phyloP scores from a whole-genome alignment of 2,888 invertebrate species.

The Mythimna lalbum region DNA sequence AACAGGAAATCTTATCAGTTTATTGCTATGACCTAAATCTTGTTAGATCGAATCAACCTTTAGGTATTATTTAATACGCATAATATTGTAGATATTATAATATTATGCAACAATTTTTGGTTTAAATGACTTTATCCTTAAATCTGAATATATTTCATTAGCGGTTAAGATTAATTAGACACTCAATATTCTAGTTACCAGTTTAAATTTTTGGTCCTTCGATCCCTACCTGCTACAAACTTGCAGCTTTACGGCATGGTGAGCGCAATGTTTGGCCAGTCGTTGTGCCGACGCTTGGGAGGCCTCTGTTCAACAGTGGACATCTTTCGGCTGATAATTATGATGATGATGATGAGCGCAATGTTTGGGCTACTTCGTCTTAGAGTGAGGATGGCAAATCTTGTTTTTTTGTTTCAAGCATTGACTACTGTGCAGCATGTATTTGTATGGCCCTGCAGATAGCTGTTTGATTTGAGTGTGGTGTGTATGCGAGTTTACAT shows the following conservation, averaged over 20 bases:
- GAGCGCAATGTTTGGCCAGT: too few relatives aligned
- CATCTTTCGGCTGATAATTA: too few relatives aligned
- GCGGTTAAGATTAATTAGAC: not conserved
- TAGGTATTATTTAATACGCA: not conserved
- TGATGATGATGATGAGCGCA: too few relatives aligned
- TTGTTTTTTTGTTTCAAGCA: too few relatives aligned
- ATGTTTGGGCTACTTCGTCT: too few relatives aligned
- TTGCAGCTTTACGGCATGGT: not conserved
- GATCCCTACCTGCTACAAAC: not conserved
- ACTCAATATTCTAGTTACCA: not conserved
- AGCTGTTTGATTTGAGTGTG: too few relatives aligned
- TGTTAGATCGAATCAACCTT: conserved; percentile 7
- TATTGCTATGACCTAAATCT: conserved; percentile 42
- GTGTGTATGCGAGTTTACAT: too few relatives aligned
- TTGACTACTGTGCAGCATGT: too few relatives aligned
- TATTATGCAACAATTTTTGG: conserved; percentile 2
- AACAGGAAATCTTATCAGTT: conserved; percentile 40
- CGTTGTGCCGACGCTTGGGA: too few relatives aligned
- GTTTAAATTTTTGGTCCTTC: not conserved
- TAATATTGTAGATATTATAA: conserved; percentile 12
- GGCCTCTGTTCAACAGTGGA: too few relatives aligned
- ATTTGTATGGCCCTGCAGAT: too few relatives aligned
- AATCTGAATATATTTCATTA: not conserved
- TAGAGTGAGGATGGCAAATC: too few relatives aligned
- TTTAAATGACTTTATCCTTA: conserved; percentile 8